Base-by-base conservation (phyloP, 2,888 invertebrate species). In the Eristalis tenax region DNA sequence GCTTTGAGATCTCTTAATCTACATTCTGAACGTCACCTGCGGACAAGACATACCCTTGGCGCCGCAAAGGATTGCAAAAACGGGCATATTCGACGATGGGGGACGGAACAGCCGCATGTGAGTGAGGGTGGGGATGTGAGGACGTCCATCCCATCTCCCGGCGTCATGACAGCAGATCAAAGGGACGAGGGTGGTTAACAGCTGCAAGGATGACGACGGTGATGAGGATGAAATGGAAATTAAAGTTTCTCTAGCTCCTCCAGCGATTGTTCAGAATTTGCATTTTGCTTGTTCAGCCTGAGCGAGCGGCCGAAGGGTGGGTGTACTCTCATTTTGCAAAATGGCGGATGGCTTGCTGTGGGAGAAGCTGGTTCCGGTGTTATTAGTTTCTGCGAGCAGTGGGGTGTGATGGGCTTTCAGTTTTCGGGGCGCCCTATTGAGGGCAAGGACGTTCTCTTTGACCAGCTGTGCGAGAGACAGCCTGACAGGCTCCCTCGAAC, bases 151-250 rank as follows among this genome's bases (percentile, higher is more conserved):
- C n/a, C n/a, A 38, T 23, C 23, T 10, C 5, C 40, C 3, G 15
- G 32, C 38, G 13, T 61, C 23, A 3, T 59, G 70, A 38, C 57
- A 59, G 26, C 26, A 61, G 26, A 61, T 71, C 61, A 71, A 23
- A 32, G 32, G 32, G 32, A 32, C 40, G 28, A 18, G 18, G 22
- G 59, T 40, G 66, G 11, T n/a, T 32, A 69, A n/a, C 6, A 56
- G 43, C 32, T 22, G 28, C 50, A 38, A 3, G 35, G 50, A 63
- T 61, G 50, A n/a, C 50, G 18, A 23, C 50, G 26, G 13, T 28
- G 61, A 63, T 63, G 28, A 70, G 38, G 63, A 63, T 70, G 63
- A 70, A 78, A 78, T 78, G 70, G 56, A 71, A 78, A 57, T 78
- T 70, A 26, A 28, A 15, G 56, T 43, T 63, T 18, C 6, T n/a